Percentiles rank a stretch among this genome's conserved stretches.
Conservation (phyloP, 1,140 invertebrate genomes). For the Agrypnia vestita region DNA sequence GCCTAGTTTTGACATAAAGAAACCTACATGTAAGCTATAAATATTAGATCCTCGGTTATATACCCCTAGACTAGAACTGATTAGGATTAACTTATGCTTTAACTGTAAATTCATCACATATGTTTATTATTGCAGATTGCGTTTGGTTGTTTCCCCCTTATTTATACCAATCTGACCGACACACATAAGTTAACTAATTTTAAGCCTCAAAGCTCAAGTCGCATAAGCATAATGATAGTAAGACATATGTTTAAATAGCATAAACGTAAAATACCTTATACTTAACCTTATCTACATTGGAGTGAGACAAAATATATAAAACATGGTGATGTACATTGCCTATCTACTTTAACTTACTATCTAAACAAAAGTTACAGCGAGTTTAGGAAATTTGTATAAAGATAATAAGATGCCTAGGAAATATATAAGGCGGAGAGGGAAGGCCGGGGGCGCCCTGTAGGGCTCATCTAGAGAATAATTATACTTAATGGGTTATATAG, state of each 20-base stretch:
- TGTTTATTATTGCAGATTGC: constrained; percentile 59
- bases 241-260: constrained; percentile 60
- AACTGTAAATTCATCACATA: constrained; percentile 60
- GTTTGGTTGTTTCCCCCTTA: constrained; percentile 58
- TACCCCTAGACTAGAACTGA: constrained; percentile 62
- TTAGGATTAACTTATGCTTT: constrained; percentile 62
- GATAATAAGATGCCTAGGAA: constrained; percentile 56
- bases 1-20: constrained; percentile 59
- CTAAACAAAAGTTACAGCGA: constrained; percentile 57
- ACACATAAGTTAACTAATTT: constrained; percentile 62
- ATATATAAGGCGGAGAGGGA: constrained; percentile 41
- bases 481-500: constrained; percentile 56
- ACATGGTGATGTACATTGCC: constrained; percentile 55
- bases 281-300: constrained; percentile 60
- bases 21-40: constrained; percentile 60
- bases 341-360: constrained; percentile 52
- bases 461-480: constrained; percentile 54
- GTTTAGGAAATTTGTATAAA: constrained; percentile 60
- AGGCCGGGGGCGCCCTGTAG: background rate
- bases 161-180: constrained; percentile 60
- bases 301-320: constrained; percentile 53
- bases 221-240: constrained; percentile 61
- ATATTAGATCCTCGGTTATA: constrained; percentile 62
- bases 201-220: constrained; percentile 61
- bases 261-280: constrained; percentile 58